Evolutionary conservation across 1,140 invertebrate genomes (phyloP), one percentile per base, ranked within the genome.

Genomic region (Polypedilum pembai): DNA sequence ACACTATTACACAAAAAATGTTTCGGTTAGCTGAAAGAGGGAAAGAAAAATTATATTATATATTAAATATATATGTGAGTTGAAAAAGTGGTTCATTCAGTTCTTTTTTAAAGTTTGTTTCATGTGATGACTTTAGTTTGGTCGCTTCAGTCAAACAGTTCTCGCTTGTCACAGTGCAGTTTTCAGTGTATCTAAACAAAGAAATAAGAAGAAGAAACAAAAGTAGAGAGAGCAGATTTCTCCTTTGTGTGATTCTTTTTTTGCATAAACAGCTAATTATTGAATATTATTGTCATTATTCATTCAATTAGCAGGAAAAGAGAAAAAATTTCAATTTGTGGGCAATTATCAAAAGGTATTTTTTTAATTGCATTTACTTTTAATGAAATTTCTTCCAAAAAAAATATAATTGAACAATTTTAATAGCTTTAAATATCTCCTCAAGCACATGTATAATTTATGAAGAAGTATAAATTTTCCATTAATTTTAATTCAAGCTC

Each of bases 1-100:
- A n/a, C 45, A 56, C 45, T 56, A 56, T 56, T 56, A 56, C 45
- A 56, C 12, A 56, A 56, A 56, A 56, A 56, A 56, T n/a, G 45
- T n/a, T 12, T 56, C 45, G n/a, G n/a, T n/a, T 56, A 56, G 45
- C 12, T 45, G n/a, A 56, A 56, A n/a, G 12, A 4, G 45, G 15
- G n/a, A 12, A n/a, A 12, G 45, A 56, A 56, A 45, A 56, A 56
- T 4, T 56, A 33, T 33, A 33, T 33, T 33, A 33, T 33, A 33
- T 33, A 33, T 33, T 33, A 33, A 33, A 33, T 33, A 33, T 33
- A 5, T 33, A 33, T 56, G 45, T 15, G 12, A 56, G 45, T 56
- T n/a, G 45, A n/a, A 12, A 56, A 56, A 56, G 45, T 56, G 45
- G 45, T 56, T 56, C 45, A 56, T n/a, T 56, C 12, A 12, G 15